Conservation (phyloP, 2,888 invertebrate genomes). For the Nomada goodeniana region DNA sequence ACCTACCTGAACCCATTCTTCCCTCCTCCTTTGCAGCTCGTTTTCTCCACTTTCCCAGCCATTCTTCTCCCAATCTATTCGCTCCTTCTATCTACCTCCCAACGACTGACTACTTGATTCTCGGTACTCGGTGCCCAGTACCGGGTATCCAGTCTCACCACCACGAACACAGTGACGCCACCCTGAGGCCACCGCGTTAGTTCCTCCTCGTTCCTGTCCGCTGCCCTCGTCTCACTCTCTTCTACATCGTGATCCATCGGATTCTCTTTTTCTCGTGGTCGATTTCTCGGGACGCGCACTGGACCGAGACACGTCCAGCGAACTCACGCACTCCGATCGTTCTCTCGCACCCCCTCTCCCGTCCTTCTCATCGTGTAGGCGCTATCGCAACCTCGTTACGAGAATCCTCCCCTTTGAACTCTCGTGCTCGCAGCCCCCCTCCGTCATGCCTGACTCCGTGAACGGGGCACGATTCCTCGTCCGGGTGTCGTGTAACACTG, state of each 20-base stretch:
- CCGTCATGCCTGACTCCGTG: slow-evolving; percentile 39
- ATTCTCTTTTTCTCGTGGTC: slow-evolving; percentile 43
- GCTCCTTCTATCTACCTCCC: slow-evolving; percentile 17
- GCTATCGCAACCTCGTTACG: slow-evolving; percentile 68
- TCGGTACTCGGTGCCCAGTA: slow-evolving; percentile 56
- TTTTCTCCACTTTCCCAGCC: slow-evolving; percentile 27
- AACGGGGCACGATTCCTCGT: slow-evolving; percentile 65
- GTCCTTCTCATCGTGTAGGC: slow-evolving; percentile 46
- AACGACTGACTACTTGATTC: slow-evolving; percentile 58
- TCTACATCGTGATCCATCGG: slow-evolving; percentile 14
- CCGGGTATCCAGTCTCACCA: slow-evolving; percentile 58
- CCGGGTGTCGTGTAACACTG: slow-evolving; percentile 49
- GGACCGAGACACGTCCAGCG: slow-evolving; percentile 64
- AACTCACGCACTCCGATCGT: slow-evolving; percentile 67
- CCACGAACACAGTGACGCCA: slow-evolving; percentile 62
- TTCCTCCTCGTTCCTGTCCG: slow-evolving; percentile 61
- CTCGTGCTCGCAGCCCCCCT: slow-evolving; percentile 33
- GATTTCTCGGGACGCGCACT: slow-evolving; percentile 54
- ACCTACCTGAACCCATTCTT: not conserved
- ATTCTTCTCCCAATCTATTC: slow-evolving; percentile 22
- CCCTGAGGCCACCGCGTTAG: slow-evolving; percentile 72
- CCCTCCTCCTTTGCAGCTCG: slow-evolving; percentile 2
- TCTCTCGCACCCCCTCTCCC: slow-evolving; percentile 29
- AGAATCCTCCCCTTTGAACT: slow-evolving; percentile 65
- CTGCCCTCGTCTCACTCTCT: slow-evolving; percentile 38